These are phyloP conservation scores for Acleris sparsana DNA, from an alignment of 2,888 invertebrate species.

Conservation along the genomic window DNA sequence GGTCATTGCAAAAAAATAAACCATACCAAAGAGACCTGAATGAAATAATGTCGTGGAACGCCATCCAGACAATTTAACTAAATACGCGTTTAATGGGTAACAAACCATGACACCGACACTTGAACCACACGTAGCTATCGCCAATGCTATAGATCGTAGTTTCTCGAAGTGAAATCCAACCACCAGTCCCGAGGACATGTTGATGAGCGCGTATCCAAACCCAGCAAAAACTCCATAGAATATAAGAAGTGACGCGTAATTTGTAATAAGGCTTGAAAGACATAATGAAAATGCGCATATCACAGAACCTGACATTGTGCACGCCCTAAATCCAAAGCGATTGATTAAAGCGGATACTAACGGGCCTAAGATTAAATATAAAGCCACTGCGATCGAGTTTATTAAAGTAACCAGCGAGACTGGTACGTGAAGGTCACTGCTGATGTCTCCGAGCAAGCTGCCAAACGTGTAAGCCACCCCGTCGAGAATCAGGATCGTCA, in stretches of 20 bases:
- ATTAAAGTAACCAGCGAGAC: conserved; percentile 61
- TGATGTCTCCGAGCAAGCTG: conserved; percentile 61
- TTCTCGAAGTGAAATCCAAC: conserved; percentile 78
- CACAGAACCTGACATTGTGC: conserved; percentile 68
- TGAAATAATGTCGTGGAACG: conserved; percentile 65
- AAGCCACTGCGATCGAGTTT: conserved; percentile 67
- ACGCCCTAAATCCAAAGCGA: conserved; percentile 72
- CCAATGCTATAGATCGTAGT: conserved; percentile 64
- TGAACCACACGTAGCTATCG: conserved; percentile 65
- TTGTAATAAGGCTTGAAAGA: conserved; percentile 61
- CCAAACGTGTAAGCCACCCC: conserved; percentile 71
- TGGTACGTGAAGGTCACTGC: conserved; percentile 54
- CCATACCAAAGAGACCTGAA: conserved; percentile 62
- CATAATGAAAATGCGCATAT: conserved; percentile 60
- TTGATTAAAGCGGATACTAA: conserved; percentile 72
- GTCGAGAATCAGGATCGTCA: conserved; percentile 61
- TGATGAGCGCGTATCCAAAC: conserved; percentile 66
- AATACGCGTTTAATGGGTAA: conserved; percentile 62
- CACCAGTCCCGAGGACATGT: conserved; percentile 63
- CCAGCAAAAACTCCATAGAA: conserved; percentile 68
- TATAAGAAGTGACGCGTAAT: conserved; percentile 54
- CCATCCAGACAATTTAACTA: conserved; percentile 67
- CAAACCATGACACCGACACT: conserved; percentile 69
- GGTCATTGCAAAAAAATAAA: conserved; percentile 67
- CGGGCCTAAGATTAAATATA: conserved; percentile 68